phyloP scores from a whole-genome alignment of 2,888 invertebrate genomes.

The Tipula confusa region DNA sequence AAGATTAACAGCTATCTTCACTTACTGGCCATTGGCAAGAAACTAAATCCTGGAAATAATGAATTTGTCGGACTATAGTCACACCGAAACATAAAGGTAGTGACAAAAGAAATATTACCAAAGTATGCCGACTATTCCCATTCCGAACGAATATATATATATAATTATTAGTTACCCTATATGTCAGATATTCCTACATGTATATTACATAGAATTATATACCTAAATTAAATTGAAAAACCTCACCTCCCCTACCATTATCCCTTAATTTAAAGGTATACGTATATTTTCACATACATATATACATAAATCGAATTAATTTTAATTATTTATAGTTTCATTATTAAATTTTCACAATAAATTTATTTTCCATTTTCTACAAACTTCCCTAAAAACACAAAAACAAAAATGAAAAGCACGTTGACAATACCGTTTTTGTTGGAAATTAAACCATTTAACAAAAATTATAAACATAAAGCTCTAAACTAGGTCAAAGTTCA shows the following conservation, averaged over 20 bases:
- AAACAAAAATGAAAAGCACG: neutral
- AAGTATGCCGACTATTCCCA: no score
- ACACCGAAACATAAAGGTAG: no score
- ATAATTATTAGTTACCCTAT: no score
- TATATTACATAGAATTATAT: no score
- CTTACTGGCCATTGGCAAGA: no score
- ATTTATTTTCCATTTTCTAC: neutral
- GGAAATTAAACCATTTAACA: constrained; percentile 3
- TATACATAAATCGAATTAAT: neutral
- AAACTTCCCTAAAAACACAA: neutral
- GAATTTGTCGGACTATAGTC: no score
- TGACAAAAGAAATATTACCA: no score
- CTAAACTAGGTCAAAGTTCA: neutral
- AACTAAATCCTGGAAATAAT: no score
- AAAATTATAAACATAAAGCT: neutral
- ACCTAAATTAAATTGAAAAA: neutral
- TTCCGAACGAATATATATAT: no score
- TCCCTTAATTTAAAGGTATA: neutral
- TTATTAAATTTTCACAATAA: neutral
- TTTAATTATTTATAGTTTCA: neutral
- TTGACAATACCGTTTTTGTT: neutral
- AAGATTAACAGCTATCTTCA: no score
- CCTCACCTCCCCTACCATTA: neutral
- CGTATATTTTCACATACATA: neutral
- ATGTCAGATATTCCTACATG: no score